Conservation (phyloP, 2,888 invertebrate genomes). For the Neoascia interrupta region DNA sequence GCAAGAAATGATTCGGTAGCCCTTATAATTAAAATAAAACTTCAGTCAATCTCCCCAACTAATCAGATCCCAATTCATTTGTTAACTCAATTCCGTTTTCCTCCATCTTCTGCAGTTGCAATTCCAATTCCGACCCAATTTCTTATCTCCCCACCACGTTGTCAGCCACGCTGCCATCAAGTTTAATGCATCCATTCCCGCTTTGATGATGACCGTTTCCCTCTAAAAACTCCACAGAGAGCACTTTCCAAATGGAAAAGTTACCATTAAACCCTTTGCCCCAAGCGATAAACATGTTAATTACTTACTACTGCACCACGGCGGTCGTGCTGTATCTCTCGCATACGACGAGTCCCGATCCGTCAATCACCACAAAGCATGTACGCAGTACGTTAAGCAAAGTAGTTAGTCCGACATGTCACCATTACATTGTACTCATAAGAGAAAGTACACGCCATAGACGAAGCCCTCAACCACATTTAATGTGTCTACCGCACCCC, state of each 20-base stretch:
- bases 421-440: conserved; percentile 54
- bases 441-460: conserved; percentile 31
- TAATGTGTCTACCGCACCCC: conserved; percentile 31
- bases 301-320: conserved; percentile 1
- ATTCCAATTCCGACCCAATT: too few relatives aligned
- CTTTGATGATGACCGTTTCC: too few relatives aligned
- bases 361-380: conserved; percentile 32
- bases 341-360: conserved; percentile 1
- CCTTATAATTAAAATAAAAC: too few relatives aligned
- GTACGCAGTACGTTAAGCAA: conserved; percentile 38
- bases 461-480: conserved; percentile 39
- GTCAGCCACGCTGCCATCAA: too few relatives aligned
- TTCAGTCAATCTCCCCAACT: too few relatives aligned
- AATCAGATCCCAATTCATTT: too few relatives aligned
- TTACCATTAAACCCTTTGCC: background rate
- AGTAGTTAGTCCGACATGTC: conserved; percentile 52
- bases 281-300: conserved; percentile 19
- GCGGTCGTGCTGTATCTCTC: background rate
- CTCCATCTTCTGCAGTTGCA: too few relatives aligned
- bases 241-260: background rate
- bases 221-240: background rate
- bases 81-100: too few relatives aligned
- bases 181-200: too few relatives aligned
- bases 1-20: too few relatives aligned
- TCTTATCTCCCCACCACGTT: too few relatives aligned